These are phyloP conservation scores for Fukomys damarensis DNA, from an alignment of 2,113 vertebrate species.

Conservation along the genomic window DNA sequence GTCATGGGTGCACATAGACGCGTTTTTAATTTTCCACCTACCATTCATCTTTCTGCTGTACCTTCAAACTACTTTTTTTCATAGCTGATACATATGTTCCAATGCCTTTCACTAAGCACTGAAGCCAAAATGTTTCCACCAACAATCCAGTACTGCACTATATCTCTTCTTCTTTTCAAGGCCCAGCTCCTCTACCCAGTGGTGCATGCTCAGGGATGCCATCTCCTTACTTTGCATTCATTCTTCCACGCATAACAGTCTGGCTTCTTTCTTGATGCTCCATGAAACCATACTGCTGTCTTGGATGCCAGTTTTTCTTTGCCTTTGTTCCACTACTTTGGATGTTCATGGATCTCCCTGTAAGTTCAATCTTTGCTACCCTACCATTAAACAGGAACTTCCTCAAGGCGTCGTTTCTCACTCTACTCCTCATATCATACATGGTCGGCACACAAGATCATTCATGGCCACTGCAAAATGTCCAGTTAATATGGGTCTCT, in stretches of 20 bases:
- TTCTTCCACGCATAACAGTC: not conserved
- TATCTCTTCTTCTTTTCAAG: not conserved
- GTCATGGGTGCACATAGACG: not conserved
- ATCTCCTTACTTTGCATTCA: not conserved
- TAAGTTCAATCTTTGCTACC: not conserved
- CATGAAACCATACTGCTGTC: not conserved
- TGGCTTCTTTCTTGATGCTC: not conserved
- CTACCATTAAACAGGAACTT: not conserved
- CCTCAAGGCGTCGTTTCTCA: not conserved
- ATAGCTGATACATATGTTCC: not conserved
- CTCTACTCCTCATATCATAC: not conserved
- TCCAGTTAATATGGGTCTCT: not conserved
- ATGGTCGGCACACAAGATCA: not conserved
- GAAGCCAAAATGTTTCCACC: not conserved
- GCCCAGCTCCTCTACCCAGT: not conserved
- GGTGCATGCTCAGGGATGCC: not conserved
- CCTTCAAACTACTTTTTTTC: not conserved
- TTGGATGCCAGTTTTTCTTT: not conserved
- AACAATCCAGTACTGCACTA: not conserved
- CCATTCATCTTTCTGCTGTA: not conserved
- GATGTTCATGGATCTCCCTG: not conserved
- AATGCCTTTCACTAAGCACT: conserved; percentile 7
- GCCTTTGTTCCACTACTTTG: not conserved
- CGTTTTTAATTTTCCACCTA: not conserved
- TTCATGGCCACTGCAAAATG: not conserved